Percentiles rank a stretch among this genome's conserved stretches.
These are phyloP conservation scores for Agriopis marginaria DNA, from an alignment of 2,888 invertebrate species.

Conservation along the genomic window DNA sequence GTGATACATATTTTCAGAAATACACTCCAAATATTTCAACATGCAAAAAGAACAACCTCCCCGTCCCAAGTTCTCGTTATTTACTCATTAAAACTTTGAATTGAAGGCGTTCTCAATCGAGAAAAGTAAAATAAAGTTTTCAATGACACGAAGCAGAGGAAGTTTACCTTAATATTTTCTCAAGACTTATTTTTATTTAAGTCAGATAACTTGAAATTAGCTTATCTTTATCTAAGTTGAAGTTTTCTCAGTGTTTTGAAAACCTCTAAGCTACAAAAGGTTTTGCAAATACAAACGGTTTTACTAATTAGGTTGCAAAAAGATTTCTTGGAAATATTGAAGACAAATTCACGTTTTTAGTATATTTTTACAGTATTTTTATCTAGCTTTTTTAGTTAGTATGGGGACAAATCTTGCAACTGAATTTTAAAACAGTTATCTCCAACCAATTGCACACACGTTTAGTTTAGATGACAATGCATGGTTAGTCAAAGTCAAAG, in stretches of 20 bases:
- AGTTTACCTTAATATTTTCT: slow-evolving; percentile 53
- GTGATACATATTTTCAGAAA: neutral
- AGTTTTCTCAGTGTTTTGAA: neutral
- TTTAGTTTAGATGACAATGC: too few relatives aligned
- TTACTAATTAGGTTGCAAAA: neutral
- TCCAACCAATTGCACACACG: too few relatives aligned
- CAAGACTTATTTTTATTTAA: slow-evolving; percentile 41
- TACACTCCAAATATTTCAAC: slow-evolving; percentile 31
- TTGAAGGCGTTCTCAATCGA: slow-evolving; percentile 69
- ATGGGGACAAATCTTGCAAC: too few relatives aligned
- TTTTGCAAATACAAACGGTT: neutral
- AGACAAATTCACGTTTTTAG: neutral
- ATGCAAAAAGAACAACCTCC: slow-evolving; percentile 70
- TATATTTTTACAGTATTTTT: neutral
- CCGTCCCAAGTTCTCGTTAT: slow-evolving; percentile 72
- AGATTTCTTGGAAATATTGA: neutral
- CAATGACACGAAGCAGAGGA: slow-evolving; percentile 56
- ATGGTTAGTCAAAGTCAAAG: too few relatives aligned
- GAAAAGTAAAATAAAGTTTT: slow-evolving; percentile 68
- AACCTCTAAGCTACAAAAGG: neutral
- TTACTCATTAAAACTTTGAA: slow-evolving; percentile 82
- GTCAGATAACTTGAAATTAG: slow-evolving; percentile 31
- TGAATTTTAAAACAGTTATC: too few relatives aligned
- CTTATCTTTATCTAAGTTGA: slow-evolving; percentile 6
- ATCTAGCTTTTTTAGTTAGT: too few relatives aligned